Conservation (phyloP, 2,797 vertebrate species). For the Melanotaenia parkinsoni region DNA sequence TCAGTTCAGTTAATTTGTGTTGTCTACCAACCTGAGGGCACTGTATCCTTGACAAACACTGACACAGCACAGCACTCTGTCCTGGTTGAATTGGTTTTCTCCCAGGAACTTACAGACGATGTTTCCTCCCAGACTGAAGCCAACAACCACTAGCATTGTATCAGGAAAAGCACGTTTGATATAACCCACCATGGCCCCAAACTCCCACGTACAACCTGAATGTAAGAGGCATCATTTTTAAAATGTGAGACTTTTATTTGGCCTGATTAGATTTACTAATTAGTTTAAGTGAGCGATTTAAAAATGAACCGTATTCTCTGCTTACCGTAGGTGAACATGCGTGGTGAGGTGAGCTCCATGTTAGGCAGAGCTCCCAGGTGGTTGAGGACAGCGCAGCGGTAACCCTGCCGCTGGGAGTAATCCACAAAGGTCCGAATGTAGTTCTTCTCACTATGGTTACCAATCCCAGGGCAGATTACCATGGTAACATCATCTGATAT, state of each 20-base stretch:
- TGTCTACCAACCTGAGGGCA: conserved; percentile 86
- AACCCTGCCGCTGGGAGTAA: conserved; percentile 93
- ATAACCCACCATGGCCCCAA: conserved; percentile 91
- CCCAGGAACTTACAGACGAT: conserved; percentile 96
- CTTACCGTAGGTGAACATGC: conserved; percentile 97
- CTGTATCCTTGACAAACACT: conserved; percentile 96
- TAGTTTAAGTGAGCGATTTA: background rate
- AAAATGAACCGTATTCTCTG: background rate
- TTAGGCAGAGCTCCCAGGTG: conserved; percentile 93
- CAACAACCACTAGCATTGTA: conserved; percentile 89
- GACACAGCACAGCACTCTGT: conserved; percentile 91
- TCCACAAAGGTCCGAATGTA: conserved; percentile 98
- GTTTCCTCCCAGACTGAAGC: conserved; percentile 96
- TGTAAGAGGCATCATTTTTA: conserved; percentile 12
- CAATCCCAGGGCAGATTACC: conserved; percentile 98
- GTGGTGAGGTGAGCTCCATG: conserved; percentile 93
- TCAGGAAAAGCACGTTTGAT: conserved; percentile 88
- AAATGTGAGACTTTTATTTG: background rate
- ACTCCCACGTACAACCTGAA: conserved; percentile 96
- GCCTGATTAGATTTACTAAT: background rate
- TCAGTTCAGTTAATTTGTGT: conserved; percentile 2
- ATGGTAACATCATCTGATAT: conserved; percentile 92
- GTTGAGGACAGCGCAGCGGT: conserved; percentile 95
- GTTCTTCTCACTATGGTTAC: conserved; percentile 97
- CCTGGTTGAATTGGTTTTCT: conserved; percentile 90